Base-by-base conservation (phyloP, 2,888 invertebrate species). In the Lepetodrilus schrolli region DNA sequence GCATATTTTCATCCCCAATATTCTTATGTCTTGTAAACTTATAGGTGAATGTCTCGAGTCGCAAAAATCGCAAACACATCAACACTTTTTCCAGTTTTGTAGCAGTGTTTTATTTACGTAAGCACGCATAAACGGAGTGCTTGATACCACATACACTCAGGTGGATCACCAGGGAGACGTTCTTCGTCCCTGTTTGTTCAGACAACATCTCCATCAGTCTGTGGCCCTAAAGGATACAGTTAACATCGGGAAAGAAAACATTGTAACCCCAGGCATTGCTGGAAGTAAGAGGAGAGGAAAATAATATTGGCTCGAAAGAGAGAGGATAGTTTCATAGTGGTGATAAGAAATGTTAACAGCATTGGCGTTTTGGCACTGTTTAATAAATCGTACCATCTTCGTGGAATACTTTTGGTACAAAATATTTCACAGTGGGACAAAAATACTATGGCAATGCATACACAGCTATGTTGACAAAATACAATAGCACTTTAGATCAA, bases 131-230 rank as follows among this genome's bases (percentile, higher is more conserved):
- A 58, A 17, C 21, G n/a, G n/a, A 7, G 30, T n/a, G 34, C 58
- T 30, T 34, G 34, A 34, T 58, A 34, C 26, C 30, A 58, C 30
- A 30, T 17, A 58, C 26, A 58, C 58, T 58, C 58, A 58, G 58
- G 30, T 26, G 58, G 30, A 58, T 30, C 58, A 58, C 58, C 58
- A 58, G 30, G 58, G 58, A 58, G 58, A 58, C 30, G 30, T 17
- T 26, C 26, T 34, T 8, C 17, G 58, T 7, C 30, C 23, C 13
- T 58, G 58, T 58, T 58, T 58, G 58, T 34, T 58, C 26, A 34
- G 34, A 58, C 8, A 58, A 58, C 30, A 58, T 30, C 34, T 58
- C 58, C 58, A 23, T 30, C 30, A 17, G 58, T 13, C 23, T 30
- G 30, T 13, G 30, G 5, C 58, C 17, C 58, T 30, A 26, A 58